These are phyloP conservation scores for Sylvia borin DNA, from an alignment of 2,797 vertebrate species.

Conservation along the genomic window DNA sequence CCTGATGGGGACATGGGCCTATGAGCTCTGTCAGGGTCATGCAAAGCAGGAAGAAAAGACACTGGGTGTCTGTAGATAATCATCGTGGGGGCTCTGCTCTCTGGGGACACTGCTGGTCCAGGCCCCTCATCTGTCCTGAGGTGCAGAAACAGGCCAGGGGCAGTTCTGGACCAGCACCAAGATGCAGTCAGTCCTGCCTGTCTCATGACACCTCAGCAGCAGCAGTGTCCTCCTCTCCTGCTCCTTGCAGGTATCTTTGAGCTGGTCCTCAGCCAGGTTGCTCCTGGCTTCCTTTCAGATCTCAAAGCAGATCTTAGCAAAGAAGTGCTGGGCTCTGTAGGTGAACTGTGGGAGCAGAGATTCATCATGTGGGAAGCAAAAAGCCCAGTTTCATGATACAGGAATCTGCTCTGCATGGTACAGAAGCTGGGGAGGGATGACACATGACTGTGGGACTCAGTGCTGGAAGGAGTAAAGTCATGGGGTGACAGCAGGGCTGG, in stretches of 20 bases:
- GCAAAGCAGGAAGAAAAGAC: not conserved
- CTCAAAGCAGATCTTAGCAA: constrained; percentile 75
- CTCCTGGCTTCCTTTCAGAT: constrained; percentile 73
- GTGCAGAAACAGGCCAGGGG: not conserved
- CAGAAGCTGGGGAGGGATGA: too few species aligned
- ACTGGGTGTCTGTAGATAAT: fast-evolving
- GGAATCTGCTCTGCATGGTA: not conserved
- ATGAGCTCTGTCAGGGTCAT: fast-evolving
- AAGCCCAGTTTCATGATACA: not conserved
- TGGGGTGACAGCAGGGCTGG: not conserved
- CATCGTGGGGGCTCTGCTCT: fast-evolving
- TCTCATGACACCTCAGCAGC: constrained; percentile 15
- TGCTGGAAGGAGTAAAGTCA: not conserved
- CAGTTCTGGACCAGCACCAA: not conserved
- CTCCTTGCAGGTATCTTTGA: not conserved
- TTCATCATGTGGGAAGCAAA: not conserved
- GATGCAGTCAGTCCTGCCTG: not conserved
- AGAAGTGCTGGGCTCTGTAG: constrained; percentile 77
- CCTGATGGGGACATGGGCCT: not conserved
- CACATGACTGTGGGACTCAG: not conserved
- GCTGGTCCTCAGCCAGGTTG: constrained; percentile 52
- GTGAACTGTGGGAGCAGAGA: constrained; percentile 72
- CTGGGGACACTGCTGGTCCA: not conserved
- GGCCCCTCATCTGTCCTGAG: fast-evolving
- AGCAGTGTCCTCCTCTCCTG: not conserved